Evolutionary conservation across 2,888 invertebrate species (phyloP).

Genomic region (Cybosia mesomella): DNA sequence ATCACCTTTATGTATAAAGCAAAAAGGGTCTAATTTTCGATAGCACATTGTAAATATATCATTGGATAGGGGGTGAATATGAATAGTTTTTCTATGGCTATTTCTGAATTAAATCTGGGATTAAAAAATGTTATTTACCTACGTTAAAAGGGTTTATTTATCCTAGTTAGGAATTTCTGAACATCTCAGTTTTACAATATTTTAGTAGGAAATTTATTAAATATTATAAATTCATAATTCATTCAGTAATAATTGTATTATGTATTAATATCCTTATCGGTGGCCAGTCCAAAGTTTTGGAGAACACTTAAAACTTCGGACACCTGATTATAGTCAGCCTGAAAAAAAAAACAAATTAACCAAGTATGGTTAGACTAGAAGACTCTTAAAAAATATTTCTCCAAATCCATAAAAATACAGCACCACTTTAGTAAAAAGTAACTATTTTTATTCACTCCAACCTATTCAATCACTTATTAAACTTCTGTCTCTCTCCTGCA

Average conservation of each 20-base stretch:
- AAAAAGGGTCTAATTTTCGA: slow-evolving; percentile 42
- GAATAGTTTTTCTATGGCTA: slow-evolving; percentile 3
- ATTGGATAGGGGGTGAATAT: slow-evolving; percentile 37
- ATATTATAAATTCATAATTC: too few relatives aligned
- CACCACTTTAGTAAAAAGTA: not conserved
- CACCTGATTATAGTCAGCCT: not conserved
- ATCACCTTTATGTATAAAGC: slow-evolving; percentile 30
- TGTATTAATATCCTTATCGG: too few relatives aligned
- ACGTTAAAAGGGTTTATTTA: too few relatives aligned
- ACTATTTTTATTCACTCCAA: slow-evolving; percentile 23
- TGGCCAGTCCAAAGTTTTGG: too few relatives aligned
- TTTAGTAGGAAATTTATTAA: too few relatives aligned
- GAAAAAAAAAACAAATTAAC: not conserved
- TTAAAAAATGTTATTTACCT: not conserved
- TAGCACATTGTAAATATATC: slow-evolving; percentile 41
- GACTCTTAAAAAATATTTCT: not conserved
- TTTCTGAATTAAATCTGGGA: not conserved
- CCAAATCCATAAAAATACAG: not conserved
- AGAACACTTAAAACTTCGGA: too few relatives aligned
- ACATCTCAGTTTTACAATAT: too few relatives aligned
- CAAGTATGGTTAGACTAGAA: not conserved
- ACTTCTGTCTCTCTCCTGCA: slow-evolving; percentile 73
- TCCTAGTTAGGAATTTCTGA: too few relatives aligned
- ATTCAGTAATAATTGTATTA: too few relatives aligned
- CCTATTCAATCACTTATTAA: slow-evolving; percentile 47